A percentile compares a stretch with the other conserved stretches of the same genome.
These are phyloP conservation scores for Rhincodon typus DNA, from an alignment of 2,797 vertebrate species.

Conservation along the genomic window DNA sequence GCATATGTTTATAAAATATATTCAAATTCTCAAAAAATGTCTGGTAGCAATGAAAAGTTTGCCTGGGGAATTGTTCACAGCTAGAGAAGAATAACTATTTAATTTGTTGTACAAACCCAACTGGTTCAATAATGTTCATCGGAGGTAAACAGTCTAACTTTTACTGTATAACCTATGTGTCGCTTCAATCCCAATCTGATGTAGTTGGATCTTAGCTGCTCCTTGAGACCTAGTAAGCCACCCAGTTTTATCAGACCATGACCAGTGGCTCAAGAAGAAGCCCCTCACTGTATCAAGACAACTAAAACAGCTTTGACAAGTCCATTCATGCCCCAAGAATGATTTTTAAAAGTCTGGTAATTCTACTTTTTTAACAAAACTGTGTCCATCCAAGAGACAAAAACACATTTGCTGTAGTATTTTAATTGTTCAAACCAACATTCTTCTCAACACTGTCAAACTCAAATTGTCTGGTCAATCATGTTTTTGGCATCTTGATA, in stretches of 20 bases:
- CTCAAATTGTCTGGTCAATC: background rate
- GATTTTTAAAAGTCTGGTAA: background rate
- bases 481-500: background rate
- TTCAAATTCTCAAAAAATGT: background rate
- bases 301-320: background rate
- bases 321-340: background rate
- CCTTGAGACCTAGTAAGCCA: no score
- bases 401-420: no score
- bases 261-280: background rate
- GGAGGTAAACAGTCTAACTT: background rate
- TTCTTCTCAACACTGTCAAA: background rate
- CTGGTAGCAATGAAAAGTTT: background rate
- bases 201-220: background rate
- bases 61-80: no score
- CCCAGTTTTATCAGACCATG: no score
- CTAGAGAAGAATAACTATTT: no score
- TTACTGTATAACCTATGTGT: background rate
- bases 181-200: background rate
- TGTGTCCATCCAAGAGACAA: no score
- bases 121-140: background rate
- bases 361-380: no score
- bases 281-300: background rate
- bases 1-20: background rate
- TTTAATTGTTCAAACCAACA: background rate
- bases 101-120: background rate